Percentiles rank a stretch among this genome's conserved stretches.
Evolutionary conservation across 2,797 vertebrate species (phyloP).

Genomic region (Catamblyrhynchus diadema): DNA sequence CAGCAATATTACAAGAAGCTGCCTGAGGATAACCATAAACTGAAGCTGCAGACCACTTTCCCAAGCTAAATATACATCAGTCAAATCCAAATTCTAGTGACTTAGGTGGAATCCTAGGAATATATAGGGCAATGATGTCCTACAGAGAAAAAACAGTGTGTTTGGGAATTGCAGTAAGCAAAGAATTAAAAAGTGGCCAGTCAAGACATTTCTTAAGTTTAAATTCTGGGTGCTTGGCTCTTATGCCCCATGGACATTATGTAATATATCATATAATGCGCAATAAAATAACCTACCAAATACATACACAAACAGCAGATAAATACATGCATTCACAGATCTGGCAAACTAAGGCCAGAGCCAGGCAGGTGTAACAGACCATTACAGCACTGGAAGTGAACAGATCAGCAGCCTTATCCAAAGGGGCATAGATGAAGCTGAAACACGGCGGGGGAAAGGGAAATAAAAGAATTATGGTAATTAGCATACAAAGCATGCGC

Average conservation of each 20-base stretch:
- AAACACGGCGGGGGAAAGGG: background rate
- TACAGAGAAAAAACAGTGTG: background rate
- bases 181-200: background rate
- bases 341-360: background rate
- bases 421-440: background rate
- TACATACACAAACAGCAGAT: background rate
- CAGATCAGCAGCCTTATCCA: background rate
- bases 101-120: background rate
- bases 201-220: background rate
- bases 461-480: background rate
- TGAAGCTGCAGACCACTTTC: background rate
- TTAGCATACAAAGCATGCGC: background rate
- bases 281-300: background rate
- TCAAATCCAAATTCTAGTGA: background rate
- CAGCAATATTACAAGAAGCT: background rate
- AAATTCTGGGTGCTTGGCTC: background rate
- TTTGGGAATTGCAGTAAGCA: background rate
- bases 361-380: background rate
- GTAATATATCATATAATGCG: background rate
- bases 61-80: background rate
- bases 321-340: background rate
- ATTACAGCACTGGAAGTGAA: background rate
- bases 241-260: fast-evolving
- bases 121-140: background rate
- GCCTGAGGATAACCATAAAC: background rate